Evolutionary conservation across 2,888 invertebrate species (phyloP), one percentile per base, ranked within the genome.

Genomic region (Matsumyia berberina): DNA sequence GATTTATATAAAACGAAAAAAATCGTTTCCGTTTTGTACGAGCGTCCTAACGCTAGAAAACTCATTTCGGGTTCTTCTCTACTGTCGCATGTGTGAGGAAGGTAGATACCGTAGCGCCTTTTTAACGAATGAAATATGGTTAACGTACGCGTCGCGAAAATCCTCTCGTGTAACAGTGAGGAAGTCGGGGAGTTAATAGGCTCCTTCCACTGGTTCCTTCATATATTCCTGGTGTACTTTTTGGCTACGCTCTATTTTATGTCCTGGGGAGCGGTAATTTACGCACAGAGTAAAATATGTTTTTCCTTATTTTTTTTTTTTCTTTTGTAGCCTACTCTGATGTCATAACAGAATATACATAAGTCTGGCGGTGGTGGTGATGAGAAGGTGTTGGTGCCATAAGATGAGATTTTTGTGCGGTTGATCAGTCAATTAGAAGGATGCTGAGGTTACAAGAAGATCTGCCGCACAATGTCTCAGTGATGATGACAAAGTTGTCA

Each of bases 231-330:
- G 67, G 58, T 49, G 46, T 57, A 53, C 19, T 49, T 72, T 73
- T 46, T 19, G 62, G 77, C 51, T 29, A 53, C 4, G 72, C 46
- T 77, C 58, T 72, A 77, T 66, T 77, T 78, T 51, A 46, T 72
- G 33, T 77, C 77, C 58, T 60, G 82, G 76, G 39, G 72, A 58
- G 82, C 33, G 77, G 53, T 60, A 78, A 72, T 77, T 72, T 72
- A 53, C 60, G 46, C 58, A 60, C 57, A 33, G 29, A 66, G 51
- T 76, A 49, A 70, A 81, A 46, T 77, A 82, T 81, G 39, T 62
- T 51, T 62, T 72, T 53, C n/a, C 53, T 62, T 12, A 69, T 74
- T 62, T 51, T 62, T 72, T 53, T 9, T 60, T 62, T 12, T 69
- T 74, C 69, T 72, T 17, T 9, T 46, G 39, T 35, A 39, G 66